Evolutionary conservation across 2,888 invertebrate species (phyloP), one percentile per base, ranked within the genome.

Genomic region (Spialia ferax): DNA sequence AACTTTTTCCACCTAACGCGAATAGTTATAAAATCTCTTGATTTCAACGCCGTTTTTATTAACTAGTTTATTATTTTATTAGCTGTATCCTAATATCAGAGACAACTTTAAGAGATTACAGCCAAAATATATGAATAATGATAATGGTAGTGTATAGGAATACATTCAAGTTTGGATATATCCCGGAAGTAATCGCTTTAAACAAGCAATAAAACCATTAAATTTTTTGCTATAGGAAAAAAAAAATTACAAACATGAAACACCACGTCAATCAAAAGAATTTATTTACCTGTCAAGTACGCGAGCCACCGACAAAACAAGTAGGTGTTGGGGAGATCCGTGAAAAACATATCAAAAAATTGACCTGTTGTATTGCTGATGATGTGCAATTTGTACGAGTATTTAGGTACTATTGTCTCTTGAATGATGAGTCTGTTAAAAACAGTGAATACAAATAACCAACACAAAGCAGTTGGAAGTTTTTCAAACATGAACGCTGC

Each of bases 261-360:
- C 26, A 54, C 7, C n/a, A 54, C 26, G 26, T 54, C 54, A 54
- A n/a, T 54, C 54, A 54, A 54, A 26, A 20, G 8, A 18, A 48
- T 45, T 45, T 42, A 45, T 35, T n/a, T 15, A 18, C 50, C 50
- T 50, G 22, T 50, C 50, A 50, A 50, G 22, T 11, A 8, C 13
- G 0, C 22, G 10, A 11, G 50, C 50, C 50, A 50, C 50, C 18
- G 10, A 22, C 22, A 18, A 1, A 50, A 22, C 50, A 50, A 45
- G 15, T 8, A 26, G 26, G 26, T 26, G 6, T 18, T 15, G 6
- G 15, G 15, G 15, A 42, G 13, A 42, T 42, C 15, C 15, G 42
- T 42, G n/a, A 15, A n/a, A 42, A 42, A 42, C 11, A 42, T 42
- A n/a, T 42, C n/a, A 42, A 42, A 42, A 42, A 42, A 1, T 5